These are phyloP conservation scores for Erannis defoliaria DNA, from an alignment of 2,888 invertebrate genomes.

Conservation along the genomic window DNA sequence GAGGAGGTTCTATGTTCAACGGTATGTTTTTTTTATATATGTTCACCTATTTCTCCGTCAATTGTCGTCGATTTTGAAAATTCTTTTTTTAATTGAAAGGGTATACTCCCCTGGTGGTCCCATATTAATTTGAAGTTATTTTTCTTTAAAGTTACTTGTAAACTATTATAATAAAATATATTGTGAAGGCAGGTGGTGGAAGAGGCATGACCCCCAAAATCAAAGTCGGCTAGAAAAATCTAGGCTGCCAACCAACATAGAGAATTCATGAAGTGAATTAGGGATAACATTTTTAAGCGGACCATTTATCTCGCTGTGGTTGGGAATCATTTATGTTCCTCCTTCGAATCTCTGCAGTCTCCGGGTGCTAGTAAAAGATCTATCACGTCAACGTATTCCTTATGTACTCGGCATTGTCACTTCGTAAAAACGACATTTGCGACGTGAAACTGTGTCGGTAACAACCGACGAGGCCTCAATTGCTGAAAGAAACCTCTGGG, in stretches of 20 bases:
- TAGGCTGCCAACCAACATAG: conserved; percentile 48
- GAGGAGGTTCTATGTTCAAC: too few species aligned
- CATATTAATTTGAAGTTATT: too few species aligned
- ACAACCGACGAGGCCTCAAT: conserved; percentile 7
- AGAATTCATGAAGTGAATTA: conserved; percentile 70
- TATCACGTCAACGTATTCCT: conserved; percentile 31
- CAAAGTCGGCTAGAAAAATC: conserved; percentile 46
- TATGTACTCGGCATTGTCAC: conserved; percentile 24
- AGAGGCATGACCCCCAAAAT: too few species aligned
- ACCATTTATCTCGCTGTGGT: conserved; percentile 64
- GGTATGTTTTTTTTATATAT: too few species aligned
- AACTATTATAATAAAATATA: too few species aligned
- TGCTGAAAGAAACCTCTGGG: conserved; percentile 5
- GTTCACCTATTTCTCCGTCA: too few species aligned
- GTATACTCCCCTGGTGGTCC: too few species aligned
- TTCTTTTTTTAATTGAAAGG: too few species aligned
- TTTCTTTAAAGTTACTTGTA: too few species aligned
- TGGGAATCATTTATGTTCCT: conserved; percentile 64
- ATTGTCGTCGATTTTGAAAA: too few species aligned
- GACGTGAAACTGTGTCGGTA: conserved; percentile 43
- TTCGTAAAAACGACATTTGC: conserved; percentile 32
- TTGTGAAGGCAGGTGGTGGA: too few species aligned
- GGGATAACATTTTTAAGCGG: conserved; percentile 69
- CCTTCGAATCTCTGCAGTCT: conserved; percentile 55
- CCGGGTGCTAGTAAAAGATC: conserved; percentile 33